A percentile compares a stretch with the other conserved stretches of the same genome.
Conservation (phyloP, 92 coral and sea anemone species). For the Umimayanthus chanpuru region DNA sequence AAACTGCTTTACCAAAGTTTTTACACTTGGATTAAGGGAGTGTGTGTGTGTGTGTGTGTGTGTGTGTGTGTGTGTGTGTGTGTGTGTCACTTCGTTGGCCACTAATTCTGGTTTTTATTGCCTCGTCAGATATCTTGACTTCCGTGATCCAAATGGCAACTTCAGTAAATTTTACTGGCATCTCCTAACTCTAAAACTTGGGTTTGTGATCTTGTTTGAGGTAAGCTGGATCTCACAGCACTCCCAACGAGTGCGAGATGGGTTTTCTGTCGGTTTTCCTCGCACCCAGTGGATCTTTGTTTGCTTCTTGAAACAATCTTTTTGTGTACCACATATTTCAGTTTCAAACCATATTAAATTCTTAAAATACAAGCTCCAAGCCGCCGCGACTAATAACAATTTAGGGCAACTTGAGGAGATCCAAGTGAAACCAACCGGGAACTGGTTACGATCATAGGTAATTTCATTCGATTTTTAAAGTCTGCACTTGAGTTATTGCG, state of each 20-base stretch:
- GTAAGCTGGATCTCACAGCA: conserved; percentile 48
- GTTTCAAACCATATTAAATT: neutral
- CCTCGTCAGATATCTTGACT: conserved; percentile 73
- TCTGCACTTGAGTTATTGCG: neutral
- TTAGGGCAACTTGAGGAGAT: neutral
- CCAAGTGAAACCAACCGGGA: neutral
- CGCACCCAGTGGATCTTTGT: neutral
- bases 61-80: too few relatives aligned
- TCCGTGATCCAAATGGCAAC: conserved; percentile 68
- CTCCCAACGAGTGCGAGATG: neutral
- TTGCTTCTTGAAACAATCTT: neutral
- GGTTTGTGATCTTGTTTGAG: conserved; percentile 94
- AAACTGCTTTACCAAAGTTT: too few relatives aligned
- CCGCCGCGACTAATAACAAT: neutral
- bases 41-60: too few relatives aligned
- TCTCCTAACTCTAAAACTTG: conserved; percentile 82
- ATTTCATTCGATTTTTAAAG: too few relatives aligned
- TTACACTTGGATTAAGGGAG: too few relatives aligned
- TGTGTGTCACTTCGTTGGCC: neutral
- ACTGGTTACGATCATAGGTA: neutral
- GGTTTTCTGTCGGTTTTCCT: neutral
- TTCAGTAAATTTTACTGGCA: conserved; percentile 92
- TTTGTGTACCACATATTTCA: neutral
- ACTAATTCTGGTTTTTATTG: conserved; percentile 15
- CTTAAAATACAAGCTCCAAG: neutral